These are phyloP conservation scores for Vulpes vulpes DNA, from an alignment of 2,113 vertebrate genomes.

Conservation along the genomic window DNA sequence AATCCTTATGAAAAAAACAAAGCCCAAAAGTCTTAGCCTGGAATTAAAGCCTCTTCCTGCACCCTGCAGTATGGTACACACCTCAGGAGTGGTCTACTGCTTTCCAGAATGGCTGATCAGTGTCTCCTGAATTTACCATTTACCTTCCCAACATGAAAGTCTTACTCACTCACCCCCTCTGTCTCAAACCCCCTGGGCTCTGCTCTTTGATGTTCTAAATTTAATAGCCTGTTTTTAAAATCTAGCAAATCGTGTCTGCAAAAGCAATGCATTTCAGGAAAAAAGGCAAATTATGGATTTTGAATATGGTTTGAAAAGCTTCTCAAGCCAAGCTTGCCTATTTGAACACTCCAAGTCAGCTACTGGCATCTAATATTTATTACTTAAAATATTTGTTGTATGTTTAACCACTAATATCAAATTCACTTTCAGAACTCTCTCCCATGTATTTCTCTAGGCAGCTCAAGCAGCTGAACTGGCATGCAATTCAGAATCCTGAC, in stretches of 20 bases:
- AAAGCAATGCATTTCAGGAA: neutral
- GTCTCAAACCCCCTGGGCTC: neutral
- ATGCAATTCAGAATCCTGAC: neutral
- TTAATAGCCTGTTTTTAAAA: constrained; percentile 14
- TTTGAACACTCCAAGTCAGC: neutral
- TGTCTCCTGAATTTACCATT: too few species aligned
- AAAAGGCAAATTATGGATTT: constrained; percentile 6
- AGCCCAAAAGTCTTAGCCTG: neutral
- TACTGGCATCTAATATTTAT: neutral
- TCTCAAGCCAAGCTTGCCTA: neutral
- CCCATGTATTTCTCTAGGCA: neutral
- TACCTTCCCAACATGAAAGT: neutral
- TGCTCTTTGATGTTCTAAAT: neutral
- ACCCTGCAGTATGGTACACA: fast-evolving
- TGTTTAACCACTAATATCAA: neutral
- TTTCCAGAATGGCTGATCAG: neutral
- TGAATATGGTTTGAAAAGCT: constrained; percentile 41
- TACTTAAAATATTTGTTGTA: neutral
- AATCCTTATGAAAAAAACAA: neutral
- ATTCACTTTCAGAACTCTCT: neutral
- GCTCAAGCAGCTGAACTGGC: neutral
- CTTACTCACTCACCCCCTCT: neutral
- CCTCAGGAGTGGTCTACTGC: too few species aligned
- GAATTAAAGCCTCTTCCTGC: neutral
- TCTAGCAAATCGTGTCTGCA: neutral